These are phyloP conservation scores for Drosophila rubida DNA, from an alignment of 2,888 invertebrate species.

Conservation along the genomic window DNA sequence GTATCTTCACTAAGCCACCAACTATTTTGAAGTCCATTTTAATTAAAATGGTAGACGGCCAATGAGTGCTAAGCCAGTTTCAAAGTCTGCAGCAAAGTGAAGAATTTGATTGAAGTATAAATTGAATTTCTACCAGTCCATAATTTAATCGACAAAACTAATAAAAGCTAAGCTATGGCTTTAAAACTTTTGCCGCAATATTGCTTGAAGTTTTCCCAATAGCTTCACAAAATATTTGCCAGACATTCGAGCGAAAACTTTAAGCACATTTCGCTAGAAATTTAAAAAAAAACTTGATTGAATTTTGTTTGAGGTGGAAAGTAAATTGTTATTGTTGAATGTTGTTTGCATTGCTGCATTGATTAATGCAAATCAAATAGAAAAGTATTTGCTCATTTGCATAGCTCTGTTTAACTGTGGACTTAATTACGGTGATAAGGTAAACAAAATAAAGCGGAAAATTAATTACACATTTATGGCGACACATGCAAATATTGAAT, in stretches of 20 bases:
- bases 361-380: conserved; percentile 1
- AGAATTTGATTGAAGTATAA: neutral
- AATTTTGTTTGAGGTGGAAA: neutral
- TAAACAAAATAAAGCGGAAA: conserved; percentile 13
- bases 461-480: conserved; percentile 4
- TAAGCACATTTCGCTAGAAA: neutral
- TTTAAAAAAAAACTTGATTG: neutral
- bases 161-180: neutral
- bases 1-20: neutral
- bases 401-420: neutral
- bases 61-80: neutral
- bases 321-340: neutral
- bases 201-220: neutral
- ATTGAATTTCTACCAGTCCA: neutral
- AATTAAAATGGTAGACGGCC: neutral
- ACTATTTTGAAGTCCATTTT: neutral
- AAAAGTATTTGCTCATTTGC: conserved; percentile 5
- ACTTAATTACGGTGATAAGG: conserved; percentile 3
- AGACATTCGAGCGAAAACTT: neutral
- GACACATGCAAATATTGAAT: neutral
- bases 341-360: conserved; percentile 1
- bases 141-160: neutral
- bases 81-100: neutral
- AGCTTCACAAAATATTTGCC: too few relatives aligned
- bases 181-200: neutral